phyloP scores from a whole-genome alignment of 2,888 invertebrate genomes.

The Ramazzottius varieornatus region DNA sequence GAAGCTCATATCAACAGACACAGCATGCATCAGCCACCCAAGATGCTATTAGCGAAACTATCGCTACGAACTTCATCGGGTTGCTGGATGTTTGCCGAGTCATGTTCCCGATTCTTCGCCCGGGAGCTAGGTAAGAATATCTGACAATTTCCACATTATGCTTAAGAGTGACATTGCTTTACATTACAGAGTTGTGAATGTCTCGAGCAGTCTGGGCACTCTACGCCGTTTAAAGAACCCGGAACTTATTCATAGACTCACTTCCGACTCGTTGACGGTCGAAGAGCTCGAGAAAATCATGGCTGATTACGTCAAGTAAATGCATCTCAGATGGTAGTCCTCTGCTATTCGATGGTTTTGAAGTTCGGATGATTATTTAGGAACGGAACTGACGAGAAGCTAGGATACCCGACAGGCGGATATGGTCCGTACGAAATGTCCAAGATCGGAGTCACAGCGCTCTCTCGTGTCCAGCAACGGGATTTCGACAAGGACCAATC shows the following conservation, averaged over 20 bases:
- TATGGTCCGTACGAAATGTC: neutral
- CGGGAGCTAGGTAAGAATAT: neutral
- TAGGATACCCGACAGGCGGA: no score
- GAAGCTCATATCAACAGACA: no score
- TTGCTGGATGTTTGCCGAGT: neutral
- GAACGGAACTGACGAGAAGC: no score
- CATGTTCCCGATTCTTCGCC: neutral
- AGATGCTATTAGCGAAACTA: neutral
- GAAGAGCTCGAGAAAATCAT: neutral
- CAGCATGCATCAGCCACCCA: no score
- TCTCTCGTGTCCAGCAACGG: neutral
- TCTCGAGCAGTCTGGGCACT: neutral
- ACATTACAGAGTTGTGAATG: neutral
- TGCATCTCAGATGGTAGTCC: no score
- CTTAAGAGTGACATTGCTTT: no score
- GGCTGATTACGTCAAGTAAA: neutral
- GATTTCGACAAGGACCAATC: neutral
- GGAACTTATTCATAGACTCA: neutral
- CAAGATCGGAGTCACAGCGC: neutral
- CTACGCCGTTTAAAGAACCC: neutral
- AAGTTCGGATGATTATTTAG: no score
- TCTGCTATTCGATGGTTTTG: no score
- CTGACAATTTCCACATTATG: no score
- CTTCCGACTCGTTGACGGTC: neutral
- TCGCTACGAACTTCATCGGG: neutral